Base-by-base conservation (phyloP, 2,113 vertebrate genomes). In the Plotosus lineatus region DNA sequence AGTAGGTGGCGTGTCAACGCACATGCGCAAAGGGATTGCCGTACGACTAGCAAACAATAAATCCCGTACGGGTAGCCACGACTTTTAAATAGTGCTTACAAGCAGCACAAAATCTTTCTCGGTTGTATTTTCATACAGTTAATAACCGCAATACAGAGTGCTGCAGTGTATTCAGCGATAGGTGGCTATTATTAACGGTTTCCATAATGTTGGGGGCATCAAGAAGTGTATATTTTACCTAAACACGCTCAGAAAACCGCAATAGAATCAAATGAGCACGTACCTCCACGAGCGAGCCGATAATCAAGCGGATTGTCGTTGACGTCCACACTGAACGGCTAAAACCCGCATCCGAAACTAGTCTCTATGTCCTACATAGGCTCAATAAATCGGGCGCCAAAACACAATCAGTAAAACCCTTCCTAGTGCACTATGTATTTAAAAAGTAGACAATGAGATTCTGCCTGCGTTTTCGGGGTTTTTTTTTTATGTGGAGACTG, bases 241-340 rank as follows among this genome's bases (percentile, higher is more conserved):
- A 23, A 66, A 42, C 8, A 40, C n/a, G 17, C 14, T n/a, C n/a
- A n/a, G 28, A 31, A 48, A 40, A 42, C 6, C 33, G 8, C 23
- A n/a, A 26, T 42, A 15, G 21, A 31, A 50, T 0, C 1, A 6
- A 69, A n/a, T 6, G 26, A 14, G 66, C 31, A 3, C 26, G 9
- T 72, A 72, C 69, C 69, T 72, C 44, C 44, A 26, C 42, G n/a
- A n/a, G 42, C 46, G 17, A 72, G 26, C 69, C 46, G 26, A 26
- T 33, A 50, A 50, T 12, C 28, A 21, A 72, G 15, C 44, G 46
- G 31, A 72, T 21, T 6, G 17, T 51, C 14, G 26, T 33, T 48
- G 26, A 28, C 42, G 1, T 46, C n/a, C 68, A 31, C 17, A 42
- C 10, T 46, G 7, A 5, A 46, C 7, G 44, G 7, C 12, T 46